Percentiles rank a stretch among this genome's conserved stretches.
Conservation (phyloP, 2,797 vertebrate genomes). For the Smutsia temminckii region DNA sequence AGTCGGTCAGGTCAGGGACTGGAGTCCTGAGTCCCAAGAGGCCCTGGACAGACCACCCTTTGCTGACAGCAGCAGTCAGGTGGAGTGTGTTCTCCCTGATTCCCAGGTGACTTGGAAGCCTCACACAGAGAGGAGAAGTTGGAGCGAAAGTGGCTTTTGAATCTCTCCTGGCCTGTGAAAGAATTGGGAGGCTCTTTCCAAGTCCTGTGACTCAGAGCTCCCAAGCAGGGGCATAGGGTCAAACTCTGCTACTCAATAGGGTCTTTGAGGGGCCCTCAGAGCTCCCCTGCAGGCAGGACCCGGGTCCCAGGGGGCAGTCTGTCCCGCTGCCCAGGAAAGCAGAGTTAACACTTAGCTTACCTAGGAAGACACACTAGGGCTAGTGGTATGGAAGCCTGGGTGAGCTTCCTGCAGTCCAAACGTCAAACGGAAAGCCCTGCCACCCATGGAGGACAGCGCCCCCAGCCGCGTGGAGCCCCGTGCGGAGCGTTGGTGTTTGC, state of each 20-base stretch:
- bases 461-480: accelerated
- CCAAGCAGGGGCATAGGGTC: not conserved
- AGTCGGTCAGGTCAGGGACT: not conserved
- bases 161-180: not conserved
- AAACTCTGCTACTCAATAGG: not conserved
- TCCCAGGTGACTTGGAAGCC: not conserved
- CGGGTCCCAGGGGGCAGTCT: accelerated
- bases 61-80: not conserved
- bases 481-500: accelerated
- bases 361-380: accelerated
- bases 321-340: accelerated
- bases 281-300: accelerated
- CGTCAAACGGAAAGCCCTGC: not conserved
- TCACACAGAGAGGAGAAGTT: not conserved
- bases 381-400: not conserved
- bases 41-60: not conserved
- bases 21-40: not conserved
- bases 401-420: not conserved
- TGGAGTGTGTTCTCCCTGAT: accelerated
- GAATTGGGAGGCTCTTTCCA: not conserved
- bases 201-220: not conserved
- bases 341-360: no score
- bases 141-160: not conserved
- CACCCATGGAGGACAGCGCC: accelerated
- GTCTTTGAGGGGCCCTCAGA: not conserved